Base-by-base conservation (phyloP, 2,888 invertebrate genomes). In the Zaprionus obscuricornis region DNA sequence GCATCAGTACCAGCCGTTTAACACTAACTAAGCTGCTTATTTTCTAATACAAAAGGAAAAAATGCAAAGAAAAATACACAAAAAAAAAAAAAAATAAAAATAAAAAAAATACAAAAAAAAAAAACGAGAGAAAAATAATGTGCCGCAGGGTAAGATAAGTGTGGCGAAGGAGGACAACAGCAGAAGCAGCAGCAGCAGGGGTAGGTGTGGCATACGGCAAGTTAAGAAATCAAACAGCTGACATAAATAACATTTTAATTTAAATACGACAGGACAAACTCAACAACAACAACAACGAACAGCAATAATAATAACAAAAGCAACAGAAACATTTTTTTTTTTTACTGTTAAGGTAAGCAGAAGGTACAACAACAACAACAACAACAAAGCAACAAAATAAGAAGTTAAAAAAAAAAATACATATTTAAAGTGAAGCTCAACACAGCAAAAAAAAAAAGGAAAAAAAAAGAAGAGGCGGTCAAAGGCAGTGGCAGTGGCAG, bases 221-320 rank as follows among this genome's bases (percentile, higher is more conserved):
- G 81, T 81, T 81, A 73, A 81, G 77, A 81, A 82, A 82, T 82
- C 81, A 82, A 82, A 82, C 81, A 74, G 81, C 84, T 83, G 84
- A 83, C 81, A 83, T 82, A 82, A 82, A 82, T 81, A 81, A 81
- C 81, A 81, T 83, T 81, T 81, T 83, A 81, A 81, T 81, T 81
- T 81, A 83, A 81, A 81, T 81, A 73, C 81, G 73, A 75, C 83
- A 79, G 82, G 66, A 78, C 69, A 77, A 79, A 70, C 46, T 52
- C 71, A 74, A 56, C 51, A 60, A 39, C 54, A 55, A 47, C 54
- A 50, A 10, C 36, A 45, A 40, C 31, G 34, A 49, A 11, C 36
- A 45, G 3, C 36, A 40, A 20, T 42, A 40, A 20, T 33, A 52
- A 52, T 36, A 56, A 56, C 39, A 59, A 50, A 54, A 66, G 64